A percentile compares a stretch with the other conserved stretches of the same genome.
phyloP scores from a whole-genome alignment of 2,797 vertebrate species.

The Sebastes variabilis region DNA sequence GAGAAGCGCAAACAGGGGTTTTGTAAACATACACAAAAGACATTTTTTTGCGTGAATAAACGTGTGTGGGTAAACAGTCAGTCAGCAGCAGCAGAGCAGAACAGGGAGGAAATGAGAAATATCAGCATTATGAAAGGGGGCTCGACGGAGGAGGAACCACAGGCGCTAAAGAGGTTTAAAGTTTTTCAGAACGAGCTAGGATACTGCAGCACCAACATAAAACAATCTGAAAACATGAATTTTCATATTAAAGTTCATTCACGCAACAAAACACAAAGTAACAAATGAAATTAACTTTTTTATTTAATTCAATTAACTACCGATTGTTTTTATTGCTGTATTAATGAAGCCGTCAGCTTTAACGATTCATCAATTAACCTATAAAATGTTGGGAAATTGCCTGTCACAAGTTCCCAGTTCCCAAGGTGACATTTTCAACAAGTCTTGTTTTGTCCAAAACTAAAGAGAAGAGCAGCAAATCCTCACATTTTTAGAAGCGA shows the following conservation, averaged over 20 bases:
- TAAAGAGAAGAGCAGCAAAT: not conserved
- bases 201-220: not conserved
- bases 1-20: not conserved
- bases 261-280: not conserved
- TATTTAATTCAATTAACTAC: not conserved
- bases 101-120: constrained; percentile 3
- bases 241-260: not conserved
- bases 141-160: not conserved
- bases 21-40: not conserved
- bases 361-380: not conserved
- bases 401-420: not conserved
- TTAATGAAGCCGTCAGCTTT: not conserved
- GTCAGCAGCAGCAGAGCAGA: not conserved
- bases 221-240: not conserved
- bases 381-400: not conserved
- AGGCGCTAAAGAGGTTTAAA: not conserved
- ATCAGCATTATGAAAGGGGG: not conserved
- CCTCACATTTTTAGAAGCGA: not conserved
- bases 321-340: not conserved
- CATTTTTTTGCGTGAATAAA: not conserved
- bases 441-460: too few relatives aligned
- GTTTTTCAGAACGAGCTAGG: not conserved
- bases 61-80: not conserved
- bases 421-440: too few relatives aligned
- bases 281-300: not conserved